phyloP scores from a whole-genome alignment of 1,140 invertebrate genomes.

The Acyrthosiphon pisum region DNA sequence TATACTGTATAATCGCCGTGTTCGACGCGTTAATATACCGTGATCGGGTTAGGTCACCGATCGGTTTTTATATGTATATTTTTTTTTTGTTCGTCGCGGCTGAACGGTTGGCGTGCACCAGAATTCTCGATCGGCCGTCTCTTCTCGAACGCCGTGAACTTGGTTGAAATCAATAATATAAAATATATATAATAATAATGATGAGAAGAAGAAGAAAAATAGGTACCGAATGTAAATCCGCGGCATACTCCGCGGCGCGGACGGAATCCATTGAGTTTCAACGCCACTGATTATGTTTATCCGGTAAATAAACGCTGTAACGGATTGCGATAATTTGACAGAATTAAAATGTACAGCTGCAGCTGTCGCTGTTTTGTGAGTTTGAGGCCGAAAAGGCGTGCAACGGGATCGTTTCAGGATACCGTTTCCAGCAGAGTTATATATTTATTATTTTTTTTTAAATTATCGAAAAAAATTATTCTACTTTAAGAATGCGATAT shows the following conservation, averaged over 20 bases:
- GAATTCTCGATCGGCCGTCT: background rate
- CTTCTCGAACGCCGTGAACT: background rate
- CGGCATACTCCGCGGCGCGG: background rate
- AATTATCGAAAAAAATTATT: background rate
- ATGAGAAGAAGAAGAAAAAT: background rate
- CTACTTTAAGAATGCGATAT: too few relatives aligned
- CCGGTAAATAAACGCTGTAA: slow-evolving; percentile 24
- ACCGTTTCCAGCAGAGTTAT: background rate
- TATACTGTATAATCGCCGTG: slow-evolving; percentile 11
- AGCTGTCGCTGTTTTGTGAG: background rate
- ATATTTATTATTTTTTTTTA: background rate
- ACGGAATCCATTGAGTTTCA: slow-evolving; percentile 4
- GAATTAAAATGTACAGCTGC: background rate
- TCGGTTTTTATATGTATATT: slow-evolving; percentile 16
- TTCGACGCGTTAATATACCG: background rate
- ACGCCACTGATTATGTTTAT: background rate
- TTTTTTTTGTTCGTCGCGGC: background rate
- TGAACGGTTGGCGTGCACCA: slow-evolving; percentile 32
- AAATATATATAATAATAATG: background rate
- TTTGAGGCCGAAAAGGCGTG: background rate
- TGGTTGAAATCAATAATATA: background rate
- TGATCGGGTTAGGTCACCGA: background rate
- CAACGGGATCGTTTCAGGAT: background rate
- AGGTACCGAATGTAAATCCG: background rate
- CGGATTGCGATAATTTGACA: background rate